Conservation (phyloP, 2,888 invertebrate genomes). For the Rapana venosa region DNA sequence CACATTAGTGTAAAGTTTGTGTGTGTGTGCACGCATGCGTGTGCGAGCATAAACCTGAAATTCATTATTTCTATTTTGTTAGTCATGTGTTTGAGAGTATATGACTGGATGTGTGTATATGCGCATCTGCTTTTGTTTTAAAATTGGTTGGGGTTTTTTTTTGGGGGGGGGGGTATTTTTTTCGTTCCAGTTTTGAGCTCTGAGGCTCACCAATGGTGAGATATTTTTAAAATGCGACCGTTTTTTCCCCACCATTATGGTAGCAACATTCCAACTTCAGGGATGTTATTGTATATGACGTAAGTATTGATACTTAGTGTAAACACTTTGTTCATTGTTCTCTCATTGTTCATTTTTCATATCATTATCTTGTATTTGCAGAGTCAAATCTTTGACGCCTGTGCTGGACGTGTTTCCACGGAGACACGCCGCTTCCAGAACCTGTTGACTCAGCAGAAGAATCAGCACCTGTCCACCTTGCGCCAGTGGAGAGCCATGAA, state of each 20-base stretch:
- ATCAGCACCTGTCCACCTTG: slow-evolving; percentile 80
- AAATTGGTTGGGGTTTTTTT: too few relatives aligned
- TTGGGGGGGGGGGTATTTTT: neutral
- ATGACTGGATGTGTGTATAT: neutral
- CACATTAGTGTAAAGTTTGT: too few relatives aligned
- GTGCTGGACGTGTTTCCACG: slow-evolving; percentile 80
- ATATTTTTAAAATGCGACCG: too few relatives aligned
- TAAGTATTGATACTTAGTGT: too few relatives aligned
- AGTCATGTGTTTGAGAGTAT: neutral
- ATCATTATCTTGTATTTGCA: slow-evolving; percentile 64
- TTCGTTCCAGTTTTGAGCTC: too few relatives aligned
- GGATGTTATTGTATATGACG: too few relatives aligned
- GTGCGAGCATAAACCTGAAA: too few relatives aligned
- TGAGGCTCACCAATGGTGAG: too few relatives aligned
- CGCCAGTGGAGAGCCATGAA: slow-evolving; percentile 82
- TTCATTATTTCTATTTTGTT: neutral
- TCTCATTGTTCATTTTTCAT: neutral
- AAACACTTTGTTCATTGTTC: neutral
- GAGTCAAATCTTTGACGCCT: slow-evolving; percentile 81
- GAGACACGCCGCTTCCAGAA: slow-evolving; percentile 81
- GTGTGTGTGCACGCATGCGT: too few relatives aligned
- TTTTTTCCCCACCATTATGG: too few relatives aligned
- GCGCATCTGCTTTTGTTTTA: neutral
- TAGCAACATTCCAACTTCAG: too few relatives aligned
- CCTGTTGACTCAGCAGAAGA: slow-evolving; percentile 79